Evolutionary conservation across 2,797 vertebrate species (phyloP).

Genomic region (Sarcophilus harrisii): DNA sequence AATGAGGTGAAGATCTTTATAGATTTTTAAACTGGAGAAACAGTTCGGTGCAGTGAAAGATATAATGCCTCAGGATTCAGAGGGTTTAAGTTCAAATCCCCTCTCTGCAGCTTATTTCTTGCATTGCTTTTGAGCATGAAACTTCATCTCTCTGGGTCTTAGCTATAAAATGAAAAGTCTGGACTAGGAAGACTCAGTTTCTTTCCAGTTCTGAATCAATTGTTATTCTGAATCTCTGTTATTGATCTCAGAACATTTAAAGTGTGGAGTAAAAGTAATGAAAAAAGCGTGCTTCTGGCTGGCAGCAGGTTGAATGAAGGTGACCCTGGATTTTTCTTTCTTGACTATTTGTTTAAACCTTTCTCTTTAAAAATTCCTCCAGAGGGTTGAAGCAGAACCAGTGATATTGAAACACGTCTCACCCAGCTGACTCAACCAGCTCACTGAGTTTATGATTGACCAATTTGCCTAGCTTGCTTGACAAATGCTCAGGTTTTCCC

Average conservation of each 20-base stretch:
- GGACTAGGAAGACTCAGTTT: not conserved
- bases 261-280: not conserved
- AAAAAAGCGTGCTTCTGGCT: not conserved
- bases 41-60: not conserved
- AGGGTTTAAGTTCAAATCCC: not conserved
- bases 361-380: constrained; percentile 46
- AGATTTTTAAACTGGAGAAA: not conserved
- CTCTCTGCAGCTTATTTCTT: not conserved
- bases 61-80: not conserved
- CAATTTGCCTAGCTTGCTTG: not conserved
- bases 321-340: not conserved
- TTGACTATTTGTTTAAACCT: constrained; percentile 3
- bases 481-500: not conserved
- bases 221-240: not conserved
- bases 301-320: not conserved
- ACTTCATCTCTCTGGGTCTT: not conserved
- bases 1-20: not conserved
- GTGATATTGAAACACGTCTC: constrained; percentile 29
- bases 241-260: not conserved
- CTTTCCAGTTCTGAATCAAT: not conserved
- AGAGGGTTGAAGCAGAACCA: constrained; percentile 18
- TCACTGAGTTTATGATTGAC: constrained; percentile 13
- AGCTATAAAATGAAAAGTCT: not conserved
- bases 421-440: constrained; percentile 17
- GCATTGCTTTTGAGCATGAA: not conserved